Conservation (phyloP, 1,140 invertebrate genomes). For the Caligus rogercresseyi region DNA sequence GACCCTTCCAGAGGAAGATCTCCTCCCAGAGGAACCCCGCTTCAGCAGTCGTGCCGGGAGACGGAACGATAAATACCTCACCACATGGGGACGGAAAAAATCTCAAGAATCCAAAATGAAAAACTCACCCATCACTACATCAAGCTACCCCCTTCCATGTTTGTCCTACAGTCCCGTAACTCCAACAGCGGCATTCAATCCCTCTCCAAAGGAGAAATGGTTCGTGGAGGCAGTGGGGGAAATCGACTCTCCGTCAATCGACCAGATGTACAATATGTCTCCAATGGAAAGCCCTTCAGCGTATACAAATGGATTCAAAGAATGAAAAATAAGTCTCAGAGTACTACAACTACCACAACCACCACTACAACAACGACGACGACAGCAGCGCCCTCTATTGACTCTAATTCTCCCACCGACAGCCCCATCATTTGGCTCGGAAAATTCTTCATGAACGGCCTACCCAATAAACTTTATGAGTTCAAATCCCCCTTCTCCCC, state of each 20-base stretch:
- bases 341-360: conserved; percentile 6
- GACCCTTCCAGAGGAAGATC: neutral
- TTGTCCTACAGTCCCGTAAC: neutral
- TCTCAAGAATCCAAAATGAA: neutral
- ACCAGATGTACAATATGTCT: neutral
- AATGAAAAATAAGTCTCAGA: neutral
- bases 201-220: neutral
- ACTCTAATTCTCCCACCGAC: neutral
- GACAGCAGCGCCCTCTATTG: neutral
- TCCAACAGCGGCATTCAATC: neutral
- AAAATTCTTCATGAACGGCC: conserved; percentile 10
- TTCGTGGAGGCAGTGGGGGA: neutral
- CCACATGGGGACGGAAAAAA: neutral
- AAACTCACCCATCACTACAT: conserved; percentile 18
- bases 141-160: conserved; percentile 9
- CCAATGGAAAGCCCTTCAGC: conserved; percentile 5
- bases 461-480: neutral
- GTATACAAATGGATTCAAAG: conserved; percentile 3
- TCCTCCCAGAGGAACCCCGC: neutral
- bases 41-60: neutral
- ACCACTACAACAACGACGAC: conserved; percentile 13
- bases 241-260: neutral
- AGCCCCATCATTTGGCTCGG: conserved; percentile 17
- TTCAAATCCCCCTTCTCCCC: conserved; percentile 16
- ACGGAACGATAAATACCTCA: neutral